Base-by-base conservation (phyloP, 2,113 vertebrate species). In the Picathartes gymnocephalus region DNA sequence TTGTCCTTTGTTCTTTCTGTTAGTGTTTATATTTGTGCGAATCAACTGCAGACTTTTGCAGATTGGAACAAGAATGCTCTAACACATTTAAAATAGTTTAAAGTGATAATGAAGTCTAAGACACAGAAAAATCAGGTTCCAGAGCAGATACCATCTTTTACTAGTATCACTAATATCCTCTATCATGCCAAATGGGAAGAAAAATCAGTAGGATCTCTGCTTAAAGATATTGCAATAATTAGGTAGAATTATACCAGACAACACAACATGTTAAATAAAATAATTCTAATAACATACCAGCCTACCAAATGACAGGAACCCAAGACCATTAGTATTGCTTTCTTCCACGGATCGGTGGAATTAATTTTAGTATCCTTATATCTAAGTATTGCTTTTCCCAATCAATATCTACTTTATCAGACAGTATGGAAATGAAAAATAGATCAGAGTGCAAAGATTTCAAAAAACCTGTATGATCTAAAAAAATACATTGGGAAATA, bases 351-450 rank as follows among this genome's bases (percentile, higher is more conserved):
- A 97, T 96, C 95, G 91, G 76, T 82, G 50, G 58, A 93, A 96
- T 96, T 78, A 96, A 62, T 92, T 93, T 90, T 61, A 86, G 60
- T 9, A 60, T 78, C 80, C 86, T 95, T 73, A 47, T 58, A 62
- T 90, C 61, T 96, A 96, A 96, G 72, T 83, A 95, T 31, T 86
- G 79, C 57, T 93, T 89, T 93, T 96, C 85, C 93, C 89, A 83
- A 15, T 78, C 89, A 88, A 28, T 90, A 90, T 81, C 93, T 92
- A 58, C 85, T 95, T 96, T 82, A 96, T 96, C 95, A 96, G 66
- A 70, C 20, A 92, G 83, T 68, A 92, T 82, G 81, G 93, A 95
- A 95, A 96, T 47, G 58, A 81, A 76, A 88, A 66, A 54, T 4
- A 69, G 68, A 90, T 70, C 37, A 62, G 86, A 89, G 58, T 56